phyloP scores from a whole-genome alignment of 1,140 invertebrate species.

The Galleria mellonella region DNA sequence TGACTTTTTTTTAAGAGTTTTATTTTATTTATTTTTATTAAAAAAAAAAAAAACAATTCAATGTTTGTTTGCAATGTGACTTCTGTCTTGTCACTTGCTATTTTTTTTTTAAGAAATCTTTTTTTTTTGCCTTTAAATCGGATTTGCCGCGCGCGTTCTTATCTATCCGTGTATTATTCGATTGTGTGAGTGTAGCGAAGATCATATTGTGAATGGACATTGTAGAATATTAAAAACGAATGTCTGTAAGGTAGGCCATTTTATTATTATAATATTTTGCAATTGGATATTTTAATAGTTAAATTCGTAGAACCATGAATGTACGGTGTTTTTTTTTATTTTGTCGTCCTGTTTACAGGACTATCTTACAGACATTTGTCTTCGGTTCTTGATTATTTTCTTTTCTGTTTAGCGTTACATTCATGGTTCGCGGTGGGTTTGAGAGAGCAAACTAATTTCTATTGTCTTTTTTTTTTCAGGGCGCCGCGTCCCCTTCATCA shows the following conservation, averaged over 20 bases:
- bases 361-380: constrained; percentile 70
- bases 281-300: constrained; percentile 35
- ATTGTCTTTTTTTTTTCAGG: constrained; percentile 38
- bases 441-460: constrained; percentile 7
- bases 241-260: constrained; percentile 73
- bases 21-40: constrained; percentile 18
- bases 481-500: constrained; percentile 26
- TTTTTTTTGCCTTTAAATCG: not conserved
- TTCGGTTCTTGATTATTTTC: constrained; percentile 11
- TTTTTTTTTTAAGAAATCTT: constrained; percentile 15
- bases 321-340: constrained; percentile 24
- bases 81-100: constrained; percentile 47
- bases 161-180: not conserved
- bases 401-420: constrained; percentile 21
- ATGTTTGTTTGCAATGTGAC: constrained; percentile 70
- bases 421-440: constrained; percentile 55
- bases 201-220: constrained; percentile 68
- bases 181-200: constrained; percentile 42
- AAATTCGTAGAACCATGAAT: constrained; percentile 66
- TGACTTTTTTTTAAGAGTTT: constrained; percentile 9
- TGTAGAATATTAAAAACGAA: constrained; percentile 46
- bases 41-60: constrained; percentile 22
- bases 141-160: not conserved
- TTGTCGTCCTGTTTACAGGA: constrained; percentile 20
- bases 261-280: constrained; percentile 33